These are phyloP conservation scores for Armadillidium nasatum DNA, from an alignment of 1,140 invertebrate genomes.

Conservation along the genomic window DNA sequence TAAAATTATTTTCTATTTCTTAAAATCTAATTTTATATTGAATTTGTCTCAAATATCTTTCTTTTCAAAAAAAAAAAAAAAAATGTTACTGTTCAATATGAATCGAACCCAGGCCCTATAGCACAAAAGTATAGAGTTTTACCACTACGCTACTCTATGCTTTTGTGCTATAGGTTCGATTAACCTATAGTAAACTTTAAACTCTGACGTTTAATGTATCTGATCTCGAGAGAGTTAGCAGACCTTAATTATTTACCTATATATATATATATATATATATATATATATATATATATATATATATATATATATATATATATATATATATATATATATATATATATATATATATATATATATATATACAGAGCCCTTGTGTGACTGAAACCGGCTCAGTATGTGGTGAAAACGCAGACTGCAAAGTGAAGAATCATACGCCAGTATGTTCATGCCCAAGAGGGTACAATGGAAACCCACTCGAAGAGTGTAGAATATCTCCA, in stretches of 20 bases:
- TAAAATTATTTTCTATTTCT: neutral
- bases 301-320: neutral
- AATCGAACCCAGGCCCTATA: neutral
- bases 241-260: too few relatives aligned
- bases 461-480: slow-evolving; percentile 70
- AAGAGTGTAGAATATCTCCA: slow-evolving; percentile 51
- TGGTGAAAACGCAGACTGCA: slow-evolving; percentile 46
- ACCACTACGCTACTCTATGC: too few relatives aligned
- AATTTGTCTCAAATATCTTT: neutral
- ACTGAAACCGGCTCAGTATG: slow-evolving; percentile 63
- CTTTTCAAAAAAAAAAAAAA: neutral
- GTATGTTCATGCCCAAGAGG: slow-evolving; percentile 77
- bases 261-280: neutral
- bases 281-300: neutral
- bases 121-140: too few relatives aligned
- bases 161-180: neutral
- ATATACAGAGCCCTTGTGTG: slow-evolving; percentile 65
- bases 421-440: slow-evolving; percentile 55
- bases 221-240: too few relatives aligned
- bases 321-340: too few relatives aligned
- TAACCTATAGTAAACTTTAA: too few relatives aligned
- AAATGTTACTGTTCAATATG: neutral
- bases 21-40: neutral
- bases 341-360: neutral
- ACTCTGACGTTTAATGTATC: too few relatives aligned